Conservation (phyloP, 2,888 invertebrate species). For the Papilio gigon region DNA sequence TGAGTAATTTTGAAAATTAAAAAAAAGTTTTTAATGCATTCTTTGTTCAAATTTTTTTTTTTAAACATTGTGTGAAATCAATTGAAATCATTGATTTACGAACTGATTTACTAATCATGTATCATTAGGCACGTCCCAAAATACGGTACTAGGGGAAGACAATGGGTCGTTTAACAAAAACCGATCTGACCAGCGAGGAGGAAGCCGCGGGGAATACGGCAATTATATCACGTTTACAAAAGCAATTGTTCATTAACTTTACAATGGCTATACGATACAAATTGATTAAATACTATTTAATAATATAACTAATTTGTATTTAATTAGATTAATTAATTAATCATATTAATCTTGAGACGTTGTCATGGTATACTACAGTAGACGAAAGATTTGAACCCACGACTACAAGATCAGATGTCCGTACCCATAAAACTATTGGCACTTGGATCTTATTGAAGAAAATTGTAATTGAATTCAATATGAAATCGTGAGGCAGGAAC, state of each 20-base stretch:
- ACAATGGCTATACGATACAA: neutral
- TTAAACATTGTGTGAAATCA: neutral
- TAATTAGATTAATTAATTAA: neutral
- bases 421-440: too few relatives aligned
- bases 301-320: neutral
- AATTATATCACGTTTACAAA: conserved; percentile 19
- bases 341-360: neutral
- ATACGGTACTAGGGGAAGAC: neutral
- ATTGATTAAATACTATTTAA: neutral
- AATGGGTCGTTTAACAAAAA: conserved; percentile 1
- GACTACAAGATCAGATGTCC: too few relatives aligned
- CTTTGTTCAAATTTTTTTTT: neutral
- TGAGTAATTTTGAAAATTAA: too few relatives aligned
- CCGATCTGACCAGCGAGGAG: too few relatives aligned
- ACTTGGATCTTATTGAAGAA: too few relatives aligned
- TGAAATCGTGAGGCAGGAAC: conserved; percentile 1
- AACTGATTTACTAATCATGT: neutral
- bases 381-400: too few relatives aligned
- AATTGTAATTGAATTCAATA: neutral
- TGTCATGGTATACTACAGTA: too few relatives aligned
- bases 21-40: too few relatives aligned
- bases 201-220: neutral
- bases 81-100: neutral
- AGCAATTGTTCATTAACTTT: conserved; percentile 16
- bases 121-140: neutral